These are phyloP conservation scores for Drosophila busckii DNA, from an alignment of 1,140 invertebrate genomes.

Conservation along the genomic window DNA sequence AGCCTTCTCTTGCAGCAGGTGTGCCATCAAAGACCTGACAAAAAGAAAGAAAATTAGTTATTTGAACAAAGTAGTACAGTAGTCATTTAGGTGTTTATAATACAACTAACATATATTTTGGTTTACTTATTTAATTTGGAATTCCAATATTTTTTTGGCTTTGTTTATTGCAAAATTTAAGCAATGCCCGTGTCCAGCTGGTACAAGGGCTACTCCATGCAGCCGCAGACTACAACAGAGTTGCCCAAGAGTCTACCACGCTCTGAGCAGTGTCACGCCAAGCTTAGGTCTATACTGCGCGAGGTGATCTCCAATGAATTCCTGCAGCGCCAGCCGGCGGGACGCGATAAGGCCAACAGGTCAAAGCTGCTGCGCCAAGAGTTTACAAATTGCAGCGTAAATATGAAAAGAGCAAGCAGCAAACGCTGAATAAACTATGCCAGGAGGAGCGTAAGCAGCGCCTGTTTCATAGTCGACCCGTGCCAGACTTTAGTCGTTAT, in stretches of 20 bases:
- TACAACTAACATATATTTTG: too few species aligned
- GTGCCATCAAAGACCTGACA: slow-evolving; percentile 97
- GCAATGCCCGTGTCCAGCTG: slow-evolving; percentile 25
- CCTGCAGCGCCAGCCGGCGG: slow-evolving; percentile 34
- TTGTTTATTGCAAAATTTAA: not conserved
- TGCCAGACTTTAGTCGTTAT: slow-evolving; percentile 36
- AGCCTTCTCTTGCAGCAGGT: slow-evolving; percentile 93
- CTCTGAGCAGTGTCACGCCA: slow-evolving; percentile 12
- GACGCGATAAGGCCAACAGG: slow-evolving; percentile 18
- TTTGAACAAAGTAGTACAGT: too few species aligned
- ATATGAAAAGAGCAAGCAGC: slow-evolving; percentile 11
- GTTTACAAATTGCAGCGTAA: slow-evolving; percentile 12
- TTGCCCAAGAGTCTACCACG: not conserved
- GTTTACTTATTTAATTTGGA: not conserved
- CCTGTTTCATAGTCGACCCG: slow-evolving; percentile 30
- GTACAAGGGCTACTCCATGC: slow-evolving; percentile 3
- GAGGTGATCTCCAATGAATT: slow-evolving; percentile 7
- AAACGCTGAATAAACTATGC: not conserved
- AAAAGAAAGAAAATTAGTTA: not conserved
- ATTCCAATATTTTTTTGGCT: not conserved
- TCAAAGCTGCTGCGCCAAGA: not conserved
- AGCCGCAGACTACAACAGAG: not conserved
- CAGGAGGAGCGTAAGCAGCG: not conserved
- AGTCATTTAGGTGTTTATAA: too few species aligned
- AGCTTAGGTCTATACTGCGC: slow-evolving; percentile 10